Percentiles rank a stretch among this genome's conserved stretches.
Conservation (phyloP, 2,888 invertebrate genomes). For the Drosophila differens region DNA sequence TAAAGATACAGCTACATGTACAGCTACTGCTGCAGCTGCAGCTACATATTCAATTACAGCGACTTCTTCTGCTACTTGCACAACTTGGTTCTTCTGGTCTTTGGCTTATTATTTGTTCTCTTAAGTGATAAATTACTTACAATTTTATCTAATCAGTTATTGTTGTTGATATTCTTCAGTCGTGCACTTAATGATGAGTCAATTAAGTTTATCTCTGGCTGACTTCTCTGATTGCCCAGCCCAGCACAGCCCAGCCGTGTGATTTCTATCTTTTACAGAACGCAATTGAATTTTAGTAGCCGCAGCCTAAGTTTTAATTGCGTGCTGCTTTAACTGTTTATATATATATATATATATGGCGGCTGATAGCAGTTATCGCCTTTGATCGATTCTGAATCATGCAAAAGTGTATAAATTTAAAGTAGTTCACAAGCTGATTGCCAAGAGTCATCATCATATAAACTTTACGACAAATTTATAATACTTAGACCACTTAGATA, state of each 20-base stretch:
- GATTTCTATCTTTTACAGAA: conserved; percentile 31
- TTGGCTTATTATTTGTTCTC: conserved; percentile 39
- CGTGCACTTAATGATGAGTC: conserved; percentile 68
- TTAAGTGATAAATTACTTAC: conserved; percentile 62
- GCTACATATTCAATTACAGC: conserved; percentile 20
- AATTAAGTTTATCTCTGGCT: conserved; percentile 65
- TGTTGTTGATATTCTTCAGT: conserved; percentile 15
- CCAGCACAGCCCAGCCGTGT: conserved; percentile 1
- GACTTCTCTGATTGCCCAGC: conserved; percentile 13
- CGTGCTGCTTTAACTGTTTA: conserved; percentile 11
- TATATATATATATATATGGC: not conserved
- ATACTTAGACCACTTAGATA: not conserved
- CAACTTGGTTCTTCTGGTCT: conserved; percentile 2
- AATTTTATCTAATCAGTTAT: conserved; percentile 67
- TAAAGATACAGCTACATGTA: conserved; percentile 15
- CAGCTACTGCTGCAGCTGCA: not conserved
- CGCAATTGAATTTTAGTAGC: conserved; percentile 54
- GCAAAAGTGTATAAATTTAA: not conserved
- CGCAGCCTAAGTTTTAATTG: conserved; percentile 39
- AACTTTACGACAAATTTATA: not conserved
- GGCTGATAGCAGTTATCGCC: conserved; percentile 21
- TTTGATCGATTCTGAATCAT: conserved; percentile 16
- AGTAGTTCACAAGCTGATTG: not conserved
- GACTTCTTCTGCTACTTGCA: conserved; percentile 5
- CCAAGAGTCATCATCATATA: not conserved